Base-by-base conservation (phyloP, 2,888 invertebrate genomes). In the Andrena praecox region DNA sequence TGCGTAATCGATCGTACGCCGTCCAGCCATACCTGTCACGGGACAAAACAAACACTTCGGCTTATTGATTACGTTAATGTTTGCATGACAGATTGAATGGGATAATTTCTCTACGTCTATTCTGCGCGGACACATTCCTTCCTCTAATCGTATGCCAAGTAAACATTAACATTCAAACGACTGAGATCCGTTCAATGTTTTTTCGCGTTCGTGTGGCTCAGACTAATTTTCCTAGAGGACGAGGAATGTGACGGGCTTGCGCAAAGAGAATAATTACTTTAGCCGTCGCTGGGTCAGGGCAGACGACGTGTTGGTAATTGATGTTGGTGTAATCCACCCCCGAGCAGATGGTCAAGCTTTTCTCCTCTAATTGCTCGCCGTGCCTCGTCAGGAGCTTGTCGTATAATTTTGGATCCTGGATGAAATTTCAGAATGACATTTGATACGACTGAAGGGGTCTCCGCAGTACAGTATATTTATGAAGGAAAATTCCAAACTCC, bases 321-420 rank as follows among this genome's bases (percentile, higher is more conserved):
- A 99, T 99, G 95, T 99, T 99, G 93, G 99, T 99, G 94, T 99
- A 98, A 95, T 99, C 99, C 20, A 98, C 98, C 12, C 99, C 99
- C 92, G 99, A 99, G 94, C 99, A 99, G 92, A 99, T 98, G 81
- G 99, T 99, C 68, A 99, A 95, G 5, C 99, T 99, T 93, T 98
- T 97, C 84, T 98, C 98, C 91, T 99, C 99, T 85, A 99, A 93
- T 82, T 95, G 96, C 81, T 95, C 96, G 1, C 98, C 98, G 92
- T 98, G 97, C 92, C 98, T 98, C 92, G 96, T 96, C 71, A 95
- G 94, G 73, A 99, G 95, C 92, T 97, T 97, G 91, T 95, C 96
- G 84, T 96, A 95, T 72, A 99, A 95, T 93, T 98, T 97, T 0
- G 96, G 96, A 94, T 99, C 99, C 97, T 98, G 94, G 8, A 91